phyloP scores from a whole-genome alignment of 2,113 vertebrate genomes.

The Pipa parva region DNA sequence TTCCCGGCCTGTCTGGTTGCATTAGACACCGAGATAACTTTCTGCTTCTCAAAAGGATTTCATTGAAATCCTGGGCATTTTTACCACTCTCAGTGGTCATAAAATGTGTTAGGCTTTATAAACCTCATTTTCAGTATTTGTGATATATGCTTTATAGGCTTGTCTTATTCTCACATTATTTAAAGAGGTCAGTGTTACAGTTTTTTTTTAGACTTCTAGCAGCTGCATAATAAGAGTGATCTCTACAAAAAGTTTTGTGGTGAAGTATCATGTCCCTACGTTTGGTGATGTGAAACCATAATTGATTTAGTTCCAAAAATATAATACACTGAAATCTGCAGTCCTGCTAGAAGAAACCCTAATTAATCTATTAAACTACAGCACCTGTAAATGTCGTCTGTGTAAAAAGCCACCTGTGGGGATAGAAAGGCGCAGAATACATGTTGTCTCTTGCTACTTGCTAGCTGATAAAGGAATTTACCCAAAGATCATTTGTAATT shows the following conservation, averaged over 20 bases:
- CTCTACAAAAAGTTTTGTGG: no score
- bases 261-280: no score
- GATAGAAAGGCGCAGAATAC: slow-evolving; percentile 45
- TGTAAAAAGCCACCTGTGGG: neutral
- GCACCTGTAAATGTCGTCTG: neutral
- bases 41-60: slow-evolving; percentile 67
- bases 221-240: no score
- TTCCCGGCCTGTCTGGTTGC: slow-evolving; percentile 78
- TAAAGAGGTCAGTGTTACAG: no score
- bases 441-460: slow-evolving; percentile 46
- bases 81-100: slow-evolving; percentile 75
- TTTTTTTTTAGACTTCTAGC: no score
- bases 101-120: slow-evolving; percentile 76
- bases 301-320: no score
- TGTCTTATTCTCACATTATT: slow-evolving; percentile 35
- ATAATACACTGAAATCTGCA: no score
- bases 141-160: slow-evolving; percentile 57
- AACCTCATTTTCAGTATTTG: slow-evolving; percentile 69
- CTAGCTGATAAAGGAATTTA: neutral
- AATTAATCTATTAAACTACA: neutral
- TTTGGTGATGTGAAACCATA: no score
- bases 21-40: slow-evolving; percentile 80
- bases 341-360: no score
- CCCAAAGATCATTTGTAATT: neutral
- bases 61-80: slow-evolving; percentile 68